Evolutionary conservation across 1,140 invertebrate species (phyloP).

Genomic region (Cataglyphis hispanica): DNA sequence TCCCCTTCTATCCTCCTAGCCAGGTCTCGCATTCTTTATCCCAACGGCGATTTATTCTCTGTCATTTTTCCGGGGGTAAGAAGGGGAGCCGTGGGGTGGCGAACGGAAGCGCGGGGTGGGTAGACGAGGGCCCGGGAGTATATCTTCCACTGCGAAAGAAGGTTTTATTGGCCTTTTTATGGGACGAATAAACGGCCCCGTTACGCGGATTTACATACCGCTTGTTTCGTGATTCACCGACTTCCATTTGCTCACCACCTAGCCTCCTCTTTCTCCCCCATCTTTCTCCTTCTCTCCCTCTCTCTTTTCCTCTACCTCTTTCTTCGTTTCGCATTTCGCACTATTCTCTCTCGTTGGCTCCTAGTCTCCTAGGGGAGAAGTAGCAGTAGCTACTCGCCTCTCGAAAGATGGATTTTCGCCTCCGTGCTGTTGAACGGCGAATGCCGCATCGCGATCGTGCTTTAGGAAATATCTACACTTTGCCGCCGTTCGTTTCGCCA

Average conservation of each 20-base stretch:
- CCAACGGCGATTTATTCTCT: conserved; percentile 79
- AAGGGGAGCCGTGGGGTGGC: conserved; percentile 27
- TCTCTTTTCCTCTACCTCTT: neutral
- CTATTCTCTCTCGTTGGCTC: conserved; percentile 21
- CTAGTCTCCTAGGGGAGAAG: conserved; percentile 20
- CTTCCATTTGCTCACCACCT: conserved; percentile 60
- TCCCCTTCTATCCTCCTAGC: conserved; percentile 28
- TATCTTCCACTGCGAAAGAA: conserved; percentile 67
- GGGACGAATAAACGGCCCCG: conserved; percentile 80
- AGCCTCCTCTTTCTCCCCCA: neutral
- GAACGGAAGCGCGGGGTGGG: conserved; percentile 39
- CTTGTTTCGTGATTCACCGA: conserved; percentile 77
- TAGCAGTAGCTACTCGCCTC: conserved; percentile 14
- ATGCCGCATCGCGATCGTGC: conserved; percentile 38
- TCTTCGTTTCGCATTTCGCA: neutral
- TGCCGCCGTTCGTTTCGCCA: neutral
- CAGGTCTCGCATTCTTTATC: conserved; percentile 76
- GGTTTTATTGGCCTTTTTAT: conserved; percentile 83
- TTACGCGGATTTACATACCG: conserved; percentile 81
- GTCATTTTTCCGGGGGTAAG: conserved; percentile 78
- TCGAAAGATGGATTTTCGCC: conserved; percentile 35
- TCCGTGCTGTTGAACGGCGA: conserved; percentile 43
- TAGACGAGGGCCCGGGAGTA: conserved; percentile 41
- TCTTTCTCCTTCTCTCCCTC: neutral
- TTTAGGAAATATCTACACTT: conserved; percentile 51